These are phyloP conservation scores for Apodemia mormo DNA, from an alignment of 2,888 invertebrate genomes.

Conservation along the genomic window DNA sequence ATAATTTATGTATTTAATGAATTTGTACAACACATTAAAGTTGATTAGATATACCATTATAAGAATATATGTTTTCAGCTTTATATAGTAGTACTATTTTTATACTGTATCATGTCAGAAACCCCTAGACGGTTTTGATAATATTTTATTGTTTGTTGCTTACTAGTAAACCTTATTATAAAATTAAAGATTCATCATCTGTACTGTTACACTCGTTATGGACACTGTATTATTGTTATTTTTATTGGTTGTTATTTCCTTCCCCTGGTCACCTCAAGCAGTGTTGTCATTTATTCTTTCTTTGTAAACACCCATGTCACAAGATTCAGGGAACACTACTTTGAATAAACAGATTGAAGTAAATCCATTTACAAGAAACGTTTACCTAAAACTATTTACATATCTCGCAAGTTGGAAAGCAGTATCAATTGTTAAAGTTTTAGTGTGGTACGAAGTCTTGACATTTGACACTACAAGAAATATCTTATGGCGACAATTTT, in stretches of 20 bases:
- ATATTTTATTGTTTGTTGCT: too few relatives aligned
- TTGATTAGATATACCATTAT: too few relatives aligned
- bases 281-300: neutral
- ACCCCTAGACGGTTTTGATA: too few relatives aligned
- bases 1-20: too few relatives aligned
- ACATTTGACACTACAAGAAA: conserved; percentile 55
- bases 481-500: conserved; percentile 50
- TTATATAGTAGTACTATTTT: too few relatives aligned
- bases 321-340: neutral
- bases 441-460: conserved; percentile 39
- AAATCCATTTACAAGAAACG: neutral
- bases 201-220: neutral
- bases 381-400: neutral
- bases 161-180: neutral
- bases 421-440: conserved; percentile 15
- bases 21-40: too few relatives aligned
- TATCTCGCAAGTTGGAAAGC: neutral
- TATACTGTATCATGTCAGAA: too few relatives aligned
- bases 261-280: neutral
- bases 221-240: neutral
- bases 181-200: neutral
- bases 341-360: neutral
- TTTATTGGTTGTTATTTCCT: neutral
- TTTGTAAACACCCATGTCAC: neutral
- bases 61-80: too few relatives aligned